Evolutionary conservation across 2,113 vertebrate species (phyloP), one percentile per base, ranked within the genome.

Genomic region (Myocastor coypus): DNA sequence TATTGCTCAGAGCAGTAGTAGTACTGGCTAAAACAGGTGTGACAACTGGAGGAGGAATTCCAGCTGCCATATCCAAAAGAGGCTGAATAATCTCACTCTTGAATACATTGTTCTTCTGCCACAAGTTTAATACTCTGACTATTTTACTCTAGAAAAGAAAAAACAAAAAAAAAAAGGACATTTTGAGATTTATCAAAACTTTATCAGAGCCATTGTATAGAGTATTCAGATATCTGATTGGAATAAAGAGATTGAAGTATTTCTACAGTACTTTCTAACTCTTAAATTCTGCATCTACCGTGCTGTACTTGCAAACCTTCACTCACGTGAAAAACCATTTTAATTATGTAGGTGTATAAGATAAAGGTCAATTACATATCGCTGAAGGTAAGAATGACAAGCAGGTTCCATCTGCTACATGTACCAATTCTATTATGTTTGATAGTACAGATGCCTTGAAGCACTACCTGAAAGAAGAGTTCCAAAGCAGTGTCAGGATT

Each of bases 81-180:
- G 99, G 99, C 97, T 99, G 99, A 94, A 99, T 99, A 97, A 99
- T 99, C 98, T 99, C 99, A 96, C 99, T 99, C 98, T 99, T 99
- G 97, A 99, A 99, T 37, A 99, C 99, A 0, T 98, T 99, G 97
- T 99, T 99, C 98, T 99, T 99, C 98, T 99, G 99, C 99, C 99
- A 99, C 40, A 99, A 98, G 97, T 99, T 99, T 83, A 99, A 98
- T 28, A 99, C 99, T 98, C 99, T 98, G 92, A 99, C 99, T 78
- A 99, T 99, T 98, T 99, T 99, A 98, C 99, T 99, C 99, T 99
- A 98, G 98, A 34, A 96, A 94, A 92, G 96, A 97, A 16, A 61
- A 97, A 96, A 26, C 91, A n/a, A n/a, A n/a, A n/a, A n/a, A n/a
- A n/a, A n/a, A n/a, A n/a, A n/a, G 1, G 0, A 88, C 7, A 63